Evolutionary conservation across 1,140 invertebrate species (phyloP), one percentile per base, ranked within the genome.

Genomic region (Cylas formicarius): DNA sequence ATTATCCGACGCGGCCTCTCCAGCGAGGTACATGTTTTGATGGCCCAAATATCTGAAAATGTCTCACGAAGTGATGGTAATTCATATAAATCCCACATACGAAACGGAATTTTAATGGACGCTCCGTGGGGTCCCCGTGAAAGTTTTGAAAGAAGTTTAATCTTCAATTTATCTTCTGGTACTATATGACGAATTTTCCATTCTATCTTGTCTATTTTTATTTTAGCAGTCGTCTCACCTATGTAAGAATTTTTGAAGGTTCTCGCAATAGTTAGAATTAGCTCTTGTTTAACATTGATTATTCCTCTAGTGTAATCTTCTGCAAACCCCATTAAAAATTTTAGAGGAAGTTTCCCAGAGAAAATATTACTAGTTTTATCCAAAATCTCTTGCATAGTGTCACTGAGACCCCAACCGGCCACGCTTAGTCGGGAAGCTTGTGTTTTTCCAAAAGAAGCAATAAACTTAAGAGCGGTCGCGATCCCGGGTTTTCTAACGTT

Each of bases 101-200:
- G 21, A 28, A 37, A 48, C 13, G 48, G 26, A 9, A 53, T 43
- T 17, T 24, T 14, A 19, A 53, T 29, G 24, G 38, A n/a, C 32
- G 33, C 34, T 32, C 42, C 42, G 3, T 32, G 11, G 19, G 19
- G 18, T 7, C 34, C 29, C 6, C 19, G 32, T 27, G 42, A 22
- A 6, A 55, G 26, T 19, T 19, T 21, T 11, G 32, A 29, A 4
- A 52, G 16, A 8, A 49, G 23, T 18, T 27, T 26, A 14, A 16
- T 18, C 29, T 23, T 21, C n/a, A n/a, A n/a, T n/a, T n/a, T n/a
- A n/a, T 38, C 27, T 31, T 51, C 38, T 8, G 28, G n/a, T 2
- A 31, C 24, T n/a, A 55, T 32, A 17, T 55, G 49, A 10, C 44
- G 41, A 8, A 51, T 36, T 33, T 52, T 41, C 50, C 52, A 52